Percentiles rank a stretch among this genome's conserved stretches.
Conservation (phyloP, 2,113 vertebrate species). For the Recurvirostra avosetta region DNA sequence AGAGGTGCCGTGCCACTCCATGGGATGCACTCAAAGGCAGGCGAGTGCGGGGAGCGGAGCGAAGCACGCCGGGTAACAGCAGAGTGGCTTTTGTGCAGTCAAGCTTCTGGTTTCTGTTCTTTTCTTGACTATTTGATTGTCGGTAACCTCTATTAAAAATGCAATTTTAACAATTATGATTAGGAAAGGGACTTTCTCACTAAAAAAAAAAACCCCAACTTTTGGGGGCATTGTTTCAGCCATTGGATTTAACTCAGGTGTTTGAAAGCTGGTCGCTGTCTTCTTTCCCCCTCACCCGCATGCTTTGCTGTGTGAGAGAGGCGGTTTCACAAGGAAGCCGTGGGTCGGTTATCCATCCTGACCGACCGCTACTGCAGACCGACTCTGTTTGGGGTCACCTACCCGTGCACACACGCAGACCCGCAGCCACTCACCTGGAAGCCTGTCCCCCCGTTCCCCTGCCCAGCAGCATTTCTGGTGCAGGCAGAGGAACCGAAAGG, state of each 20-base stretch:
- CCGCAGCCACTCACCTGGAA: neutral
- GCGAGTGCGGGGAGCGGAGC: too few relatives aligned
- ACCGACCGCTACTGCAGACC: neutral
- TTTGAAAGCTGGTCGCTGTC: neutral
- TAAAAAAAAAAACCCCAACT: accelerated
- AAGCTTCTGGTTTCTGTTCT: neutral
- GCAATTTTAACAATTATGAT: accelerated
- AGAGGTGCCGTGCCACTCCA: accelerated
- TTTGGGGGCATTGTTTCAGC: neutral
- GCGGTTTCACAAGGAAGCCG: neutral
- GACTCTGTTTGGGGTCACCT: neutral
- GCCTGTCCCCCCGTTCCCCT: neutral
- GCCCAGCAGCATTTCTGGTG: neutral
- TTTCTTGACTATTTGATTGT: neutral
- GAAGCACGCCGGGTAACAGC: accelerated
- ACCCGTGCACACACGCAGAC: neutral
- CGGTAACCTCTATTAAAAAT: neutral
- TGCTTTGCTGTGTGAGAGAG: neutral
- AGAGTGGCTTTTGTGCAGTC: neutral
- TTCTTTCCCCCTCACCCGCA: neutral
- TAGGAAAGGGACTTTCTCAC: neutral
- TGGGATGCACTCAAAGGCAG: neutral
- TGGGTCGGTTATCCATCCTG: neutral
- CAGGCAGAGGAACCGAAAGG: neutral
- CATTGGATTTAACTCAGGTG: neutral